Evolutionary conservation across 2,888 invertebrate species (phyloP).

Genomic region (Eupithecia abbreviata): DNA sequence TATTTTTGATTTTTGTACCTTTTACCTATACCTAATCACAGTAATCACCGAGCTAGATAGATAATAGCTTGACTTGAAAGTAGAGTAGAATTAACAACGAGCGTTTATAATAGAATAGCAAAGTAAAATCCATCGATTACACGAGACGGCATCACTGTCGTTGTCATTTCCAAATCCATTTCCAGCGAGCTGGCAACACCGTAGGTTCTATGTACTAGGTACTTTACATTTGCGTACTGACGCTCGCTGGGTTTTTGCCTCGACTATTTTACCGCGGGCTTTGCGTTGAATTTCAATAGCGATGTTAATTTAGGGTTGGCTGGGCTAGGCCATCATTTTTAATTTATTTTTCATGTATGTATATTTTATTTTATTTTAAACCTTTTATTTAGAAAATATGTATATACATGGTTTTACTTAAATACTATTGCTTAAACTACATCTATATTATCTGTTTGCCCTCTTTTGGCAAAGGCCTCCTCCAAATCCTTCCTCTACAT

Average conservation of each 20-base stretch:
- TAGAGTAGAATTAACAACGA: not conserved
- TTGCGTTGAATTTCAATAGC: slow-evolving; percentile 32
- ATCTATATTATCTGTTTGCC: too few species aligned
- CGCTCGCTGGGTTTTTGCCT: slow-evolving; percentile 35
- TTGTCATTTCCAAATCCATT: slow-evolving; percentile 34
- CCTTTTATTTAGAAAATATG: too few species aligned
- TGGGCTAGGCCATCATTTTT: too few species aligned
- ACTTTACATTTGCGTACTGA: slow-evolving; percentile 28
- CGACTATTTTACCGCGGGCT: slow-evolving; percentile 34
- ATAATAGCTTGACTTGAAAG: not conserved
- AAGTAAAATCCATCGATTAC: not conserved
- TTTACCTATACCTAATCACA: too few species aligned
- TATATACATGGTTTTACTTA: too few species aligned
- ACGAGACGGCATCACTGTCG: slow-evolving; percentile 24
- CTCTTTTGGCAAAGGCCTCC: too few species aligned
- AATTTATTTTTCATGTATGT: too few species aligned
- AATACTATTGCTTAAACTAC: too few species aligned
- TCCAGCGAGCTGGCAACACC: not conserved
- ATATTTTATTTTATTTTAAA: too few species aligned
- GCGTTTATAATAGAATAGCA: not conserved
- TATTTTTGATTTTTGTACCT: too few species aligned
- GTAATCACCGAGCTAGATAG: not conserved
- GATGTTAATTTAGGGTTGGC: slow-evolving; percentile 26
- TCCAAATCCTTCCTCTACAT: too few species aligned
- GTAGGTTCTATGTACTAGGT: not conserved